Conservation (phyloP, 1,140 invertebrate genomes). For the Halictus rubicundus region DNA sequence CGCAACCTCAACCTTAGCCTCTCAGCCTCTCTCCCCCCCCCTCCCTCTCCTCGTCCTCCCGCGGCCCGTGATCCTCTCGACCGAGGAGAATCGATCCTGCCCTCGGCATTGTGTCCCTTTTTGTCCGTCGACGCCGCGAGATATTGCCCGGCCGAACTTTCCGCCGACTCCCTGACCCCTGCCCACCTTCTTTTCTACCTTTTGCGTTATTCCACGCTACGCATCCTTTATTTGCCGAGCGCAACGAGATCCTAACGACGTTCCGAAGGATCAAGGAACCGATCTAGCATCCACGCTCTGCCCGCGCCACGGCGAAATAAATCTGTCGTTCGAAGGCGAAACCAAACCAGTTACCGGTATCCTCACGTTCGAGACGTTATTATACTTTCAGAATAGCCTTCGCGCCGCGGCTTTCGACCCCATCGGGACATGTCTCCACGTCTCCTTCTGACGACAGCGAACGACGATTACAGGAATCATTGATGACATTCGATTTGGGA, state of each 20-base stretch:
- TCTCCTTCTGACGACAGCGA: no score
- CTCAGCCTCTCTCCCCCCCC: no score
- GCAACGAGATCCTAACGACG: slow-evolving; percentile 59
- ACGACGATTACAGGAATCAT: no score
- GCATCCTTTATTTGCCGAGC: slow-evolving; percentile 45
- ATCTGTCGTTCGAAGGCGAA: background rate
- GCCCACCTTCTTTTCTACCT: slow-evolving; percentile 45
- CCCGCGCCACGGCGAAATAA: background rate
- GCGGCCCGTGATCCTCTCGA: slow-evolving; percentile 66
- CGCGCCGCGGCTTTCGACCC: no score
- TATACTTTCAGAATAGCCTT: no score
- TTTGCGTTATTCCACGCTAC: slow-evolving; percentile 33
- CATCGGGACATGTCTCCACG: no score
- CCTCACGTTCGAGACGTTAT: no score
- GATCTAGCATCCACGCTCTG: background rate
- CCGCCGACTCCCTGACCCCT: slow-evolving; percentile 63
- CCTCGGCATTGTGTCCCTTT: slow-evolving; percentile 76
- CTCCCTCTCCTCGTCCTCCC: slow-evolving; percentile 58
- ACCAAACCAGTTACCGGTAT: no score
- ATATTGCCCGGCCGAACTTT: slow-evolving; percentile 72
- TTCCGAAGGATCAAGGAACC: slow-evolving; percentile 18
- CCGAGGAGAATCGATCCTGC: slow-evolving; percentile 77
- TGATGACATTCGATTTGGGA: no score
- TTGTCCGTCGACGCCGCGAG: slow-evolving; percentile 72
- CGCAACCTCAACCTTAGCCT: slow-evolving; percentile 53